A percentile compares a stretch with the other conserved stretches of the same genome.
These are phyloP conservation scores for Andricus curvator DNA, from an alignment of 2,888 invertebrate species.

Conservation along the genomic window DNA sequence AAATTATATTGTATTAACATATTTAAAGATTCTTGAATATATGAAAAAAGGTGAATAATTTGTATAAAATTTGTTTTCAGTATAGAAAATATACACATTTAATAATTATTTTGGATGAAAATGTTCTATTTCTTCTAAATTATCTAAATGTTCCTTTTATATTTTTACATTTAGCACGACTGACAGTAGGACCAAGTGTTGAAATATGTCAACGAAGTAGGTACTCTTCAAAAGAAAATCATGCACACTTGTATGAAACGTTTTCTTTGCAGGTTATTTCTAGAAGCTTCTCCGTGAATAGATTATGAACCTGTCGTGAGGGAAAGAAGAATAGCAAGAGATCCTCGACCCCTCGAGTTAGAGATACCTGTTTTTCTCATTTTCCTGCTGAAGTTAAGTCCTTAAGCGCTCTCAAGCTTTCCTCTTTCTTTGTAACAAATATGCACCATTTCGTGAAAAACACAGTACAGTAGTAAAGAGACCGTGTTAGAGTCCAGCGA, in stretches of 20 bases:
- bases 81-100: too few species aligned
- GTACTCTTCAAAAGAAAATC: background rate
- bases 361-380: background rate
- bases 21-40: too few species aligned
- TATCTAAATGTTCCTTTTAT: too few species aligned
- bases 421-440: conserved; percentile 18
- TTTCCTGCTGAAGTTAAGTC: background rate
- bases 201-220: background rate
- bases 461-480: background rate
- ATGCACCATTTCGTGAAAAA: conserved; percentile 18
- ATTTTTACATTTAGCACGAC: too few species aligned
- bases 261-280: too few species aligned
- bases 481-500: background rate
- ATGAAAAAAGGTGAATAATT: too few species aligned
- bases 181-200: too few species aligned
- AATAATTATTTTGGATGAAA: too few species aligned
- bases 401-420: conserved; percentile 3
- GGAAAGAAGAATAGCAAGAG: background rate
- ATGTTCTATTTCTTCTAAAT: too few species aligned
- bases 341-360: conserved; percentile 4
- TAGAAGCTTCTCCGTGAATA: background rate
- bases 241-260: too few species aligned
- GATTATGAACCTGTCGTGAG: conserved; percentile 13
- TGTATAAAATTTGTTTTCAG: too few species aligned
- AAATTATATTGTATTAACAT: too few species aligned